phyloP scores from a whole-genome alignment of 2,113 vertebrate genomes.

The Arenaria interpres region DNA sequence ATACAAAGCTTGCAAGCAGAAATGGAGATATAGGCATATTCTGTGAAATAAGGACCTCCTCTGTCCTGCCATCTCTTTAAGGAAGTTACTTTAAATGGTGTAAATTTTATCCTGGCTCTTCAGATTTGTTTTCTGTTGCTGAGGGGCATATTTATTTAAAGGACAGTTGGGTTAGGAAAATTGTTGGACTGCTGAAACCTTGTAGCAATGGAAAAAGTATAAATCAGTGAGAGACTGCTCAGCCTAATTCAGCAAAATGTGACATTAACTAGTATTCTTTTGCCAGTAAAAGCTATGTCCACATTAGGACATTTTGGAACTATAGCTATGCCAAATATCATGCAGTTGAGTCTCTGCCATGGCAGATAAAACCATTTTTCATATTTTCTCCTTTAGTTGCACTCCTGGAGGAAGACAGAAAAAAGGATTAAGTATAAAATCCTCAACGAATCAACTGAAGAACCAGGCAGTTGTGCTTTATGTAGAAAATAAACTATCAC shows the following conservation, averaged over 20 bases:
- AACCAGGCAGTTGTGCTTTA: neutral
- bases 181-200: neutral
- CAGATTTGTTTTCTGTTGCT: neutral
- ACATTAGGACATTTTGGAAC: neutral
- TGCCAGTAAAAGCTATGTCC: constrained; percentile 27
- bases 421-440: constrained; percentile 17
- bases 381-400: neutral
- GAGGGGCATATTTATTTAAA: constrained; percentile 17
- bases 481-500: constrained; percentile 11
- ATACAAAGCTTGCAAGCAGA: neutral
- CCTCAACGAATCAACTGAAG: neutral
- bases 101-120: neutral
- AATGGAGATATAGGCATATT: neutral
- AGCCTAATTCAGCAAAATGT: constrained; percentile 27
- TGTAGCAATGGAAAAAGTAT: constrained; percentile 43
- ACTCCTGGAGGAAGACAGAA: neutral
- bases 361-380: neutral
- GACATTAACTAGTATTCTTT: constrained; percentile 10
- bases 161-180: neutral
- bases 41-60: neutral
- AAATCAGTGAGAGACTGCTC: constrained; percentile 37
- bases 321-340: neutral
- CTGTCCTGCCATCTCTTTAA: neutral
- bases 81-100: neutral
- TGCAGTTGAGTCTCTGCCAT: neutral